Evolutionary conservation across 2,797 vertebrate species (phyloP).

Genomic region (Craterocephalus amniculus): DNA sequence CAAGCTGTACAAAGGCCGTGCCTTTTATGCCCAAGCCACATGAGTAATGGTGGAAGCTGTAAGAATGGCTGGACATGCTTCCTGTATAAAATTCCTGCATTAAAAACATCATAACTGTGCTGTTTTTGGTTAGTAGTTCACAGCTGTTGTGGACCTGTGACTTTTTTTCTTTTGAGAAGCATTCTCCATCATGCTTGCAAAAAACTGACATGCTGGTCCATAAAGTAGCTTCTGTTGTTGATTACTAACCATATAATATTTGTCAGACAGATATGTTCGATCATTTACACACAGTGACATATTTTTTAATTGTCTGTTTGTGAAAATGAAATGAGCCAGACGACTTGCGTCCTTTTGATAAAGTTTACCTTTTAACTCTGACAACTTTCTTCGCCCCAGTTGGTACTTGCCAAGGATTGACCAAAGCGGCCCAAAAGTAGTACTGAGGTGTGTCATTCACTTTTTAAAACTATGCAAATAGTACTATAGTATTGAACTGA

Average conservation of each 20-base stretch:
- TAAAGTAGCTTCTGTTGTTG: slow-evolving; percentile 14
- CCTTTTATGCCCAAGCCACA: background rate
- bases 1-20: background rate
- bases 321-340: background rate
- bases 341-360: background rate
- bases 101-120: slow-evolving; percentile 12
- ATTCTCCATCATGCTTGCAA: slow-evolving; percentile 23
- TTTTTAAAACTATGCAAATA: background rate
- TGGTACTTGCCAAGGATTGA: background rate
- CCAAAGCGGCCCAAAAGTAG: background rate
- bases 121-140: slow-evolving; percentile 6
- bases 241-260: slow-evolving; percentile 48
- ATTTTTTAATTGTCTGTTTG: background rate
- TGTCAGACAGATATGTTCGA: background rate
- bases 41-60: background rate
- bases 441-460: background rate
- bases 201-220: slow-evolving; percentile 6
- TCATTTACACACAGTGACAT: background rate
- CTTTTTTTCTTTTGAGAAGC: background rate
- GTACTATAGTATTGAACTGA: background rate
- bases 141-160: slow-evolving; percentile 12
- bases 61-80: slow-evolving; percentile 1
- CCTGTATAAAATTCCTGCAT: slow-evolving; percentile 40
- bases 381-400: background rate
- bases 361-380: background rate